A percentile compares a stretch with the other conserved stretches of the same genome.
phyloP scores from a whole-genome alignment of 2,888 invertebrate species.

The Volucella bombylans region DNA sequence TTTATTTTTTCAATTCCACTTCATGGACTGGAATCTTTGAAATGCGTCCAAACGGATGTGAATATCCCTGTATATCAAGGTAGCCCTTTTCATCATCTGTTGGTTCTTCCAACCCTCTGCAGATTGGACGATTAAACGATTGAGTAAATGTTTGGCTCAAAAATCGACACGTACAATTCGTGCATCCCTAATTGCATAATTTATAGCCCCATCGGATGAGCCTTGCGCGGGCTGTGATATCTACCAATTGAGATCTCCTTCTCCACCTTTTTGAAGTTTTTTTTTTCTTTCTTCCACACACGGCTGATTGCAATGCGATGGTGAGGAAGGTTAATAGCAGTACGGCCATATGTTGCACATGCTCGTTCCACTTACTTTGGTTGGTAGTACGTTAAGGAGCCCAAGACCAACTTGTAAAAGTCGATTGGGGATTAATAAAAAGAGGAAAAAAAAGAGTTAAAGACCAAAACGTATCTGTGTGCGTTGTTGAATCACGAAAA shows the following conservation, averaged over 20 bases:
- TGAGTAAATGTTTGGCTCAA: slow-evolving; percentile 37
- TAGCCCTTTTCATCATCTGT: not conserved
- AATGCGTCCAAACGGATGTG: not conserved
- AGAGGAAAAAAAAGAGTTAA: not conserved
- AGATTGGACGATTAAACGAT: slow-evolving; percentile 12
- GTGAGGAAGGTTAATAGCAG: slow-evolving; percentile 27
- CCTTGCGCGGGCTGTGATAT: slow-evolving; percentile 32
- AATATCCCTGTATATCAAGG: not conserved
- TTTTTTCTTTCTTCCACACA: slow-evolving; percentile 22
- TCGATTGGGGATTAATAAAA: slow-evolving; percentile 11
- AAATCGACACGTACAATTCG: slow-evolving; percentile 75
- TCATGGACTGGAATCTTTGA: no score
- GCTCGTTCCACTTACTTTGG: slow-evolving; percentile 6
- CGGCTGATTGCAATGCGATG: not conserved
- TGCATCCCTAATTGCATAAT: slow-evolving; percentile 76
- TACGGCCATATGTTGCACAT: slow-evolving; percentile 33
- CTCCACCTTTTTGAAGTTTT: not conserved
- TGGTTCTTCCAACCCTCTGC: not conserved
- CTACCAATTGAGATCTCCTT: slow-evolving; percentile 45
- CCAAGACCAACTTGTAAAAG: slow-evolving; percentile 2
- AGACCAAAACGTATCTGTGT: not conserved
- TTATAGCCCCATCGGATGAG: slow-evolving; percentile 69
- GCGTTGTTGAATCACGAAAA: slow-evolving; percentile 45
- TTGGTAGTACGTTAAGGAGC: slow-evolving; percentile 29
- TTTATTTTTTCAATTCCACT: no score